A percentile compares a stretch with the other conserved stretches of the same genome.
These are phyloP conservation scores for Euborellia annulipes DNA, from an alignment of 1,140 invertebrate species.

Conservation along the genomic window DNA sequence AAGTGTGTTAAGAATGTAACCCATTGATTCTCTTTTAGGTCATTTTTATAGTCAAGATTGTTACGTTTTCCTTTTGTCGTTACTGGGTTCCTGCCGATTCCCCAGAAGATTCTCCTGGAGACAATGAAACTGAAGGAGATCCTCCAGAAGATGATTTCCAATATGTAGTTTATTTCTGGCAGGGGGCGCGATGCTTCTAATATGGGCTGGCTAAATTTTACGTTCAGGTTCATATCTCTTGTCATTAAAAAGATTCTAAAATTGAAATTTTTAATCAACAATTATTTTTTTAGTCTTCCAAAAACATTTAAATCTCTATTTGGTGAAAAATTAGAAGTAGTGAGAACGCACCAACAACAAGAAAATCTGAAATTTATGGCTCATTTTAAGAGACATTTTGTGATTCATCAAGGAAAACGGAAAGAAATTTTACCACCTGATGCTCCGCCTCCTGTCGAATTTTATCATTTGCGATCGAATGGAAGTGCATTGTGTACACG, in stretches of 20 bases:
- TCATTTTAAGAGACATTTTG: conserved; percentile 90
- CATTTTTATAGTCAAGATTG: conserved; percentile 90
- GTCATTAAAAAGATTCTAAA: no score
- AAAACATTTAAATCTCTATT: conserved; percentile 96
- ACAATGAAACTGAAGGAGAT: conserved; percentile 43
- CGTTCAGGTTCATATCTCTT: conserved; percentile 59
- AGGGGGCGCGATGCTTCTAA: conserved; percentile 92
- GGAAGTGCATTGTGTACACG: conserved; percentile 86
- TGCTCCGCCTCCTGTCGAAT: conserved; percentile 54
- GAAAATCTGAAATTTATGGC: conserved; percentile 98
- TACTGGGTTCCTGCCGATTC: conserved; percentile 68
- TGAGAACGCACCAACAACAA: conserved; percentile 95
- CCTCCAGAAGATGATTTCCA: conserved; percentile 76
- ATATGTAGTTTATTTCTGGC: conserved; percentile 99
- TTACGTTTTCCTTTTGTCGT: conserved; percentile 94
- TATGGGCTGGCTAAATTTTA: conserved; percentile 99
- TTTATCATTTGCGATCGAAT: conserved; percentile 92
- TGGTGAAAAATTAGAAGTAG: conserved; percentile 89
- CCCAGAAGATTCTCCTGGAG: conserved; percentile 42
- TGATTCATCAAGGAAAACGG: conserved; percentile 83
- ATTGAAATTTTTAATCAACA: not conserved
- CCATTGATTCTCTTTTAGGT: conserved; percentile 33
- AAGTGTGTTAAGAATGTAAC: no score
- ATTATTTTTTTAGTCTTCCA: conserved; percentile 50
- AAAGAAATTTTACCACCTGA: conserved; percentile 35